Conservation (phyloP, 2,888 invertebrate species). For the Caenorhabditis virilis region DNA sequence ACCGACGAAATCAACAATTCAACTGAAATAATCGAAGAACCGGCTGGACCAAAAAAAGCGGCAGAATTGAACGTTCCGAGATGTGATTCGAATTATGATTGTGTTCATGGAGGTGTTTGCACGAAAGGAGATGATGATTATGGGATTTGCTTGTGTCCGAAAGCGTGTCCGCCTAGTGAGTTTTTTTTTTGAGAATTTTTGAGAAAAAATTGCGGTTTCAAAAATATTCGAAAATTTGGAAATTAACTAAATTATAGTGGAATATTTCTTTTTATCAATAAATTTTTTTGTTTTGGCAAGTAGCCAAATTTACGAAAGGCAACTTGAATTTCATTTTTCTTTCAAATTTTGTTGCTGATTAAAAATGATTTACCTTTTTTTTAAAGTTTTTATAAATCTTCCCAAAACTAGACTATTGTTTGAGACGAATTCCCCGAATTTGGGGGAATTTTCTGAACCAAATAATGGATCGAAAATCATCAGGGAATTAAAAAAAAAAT, state of each 20-base stretch:
- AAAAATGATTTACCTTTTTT: too few relatives aligned
- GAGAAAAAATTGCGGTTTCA: background rate
- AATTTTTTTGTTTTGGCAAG: background rate
- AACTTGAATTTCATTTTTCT: background rate
- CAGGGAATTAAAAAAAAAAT: too few relatives aligned
- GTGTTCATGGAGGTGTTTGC: constrained; percentile 62
- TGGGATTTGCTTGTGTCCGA: constrained; percentile 62
- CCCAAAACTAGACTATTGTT: too few relatives aligned
- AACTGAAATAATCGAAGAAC: background rate
- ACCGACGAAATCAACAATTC: too few relatives aligned
- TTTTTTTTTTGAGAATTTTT: constrained; percentile 7
- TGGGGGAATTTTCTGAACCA: too few relatives aligned
- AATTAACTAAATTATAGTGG: background rate
- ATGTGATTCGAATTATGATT: constrained; percentile 59
- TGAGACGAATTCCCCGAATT: too few relatives aligned
- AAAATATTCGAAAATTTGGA: background rate
- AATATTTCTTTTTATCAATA: background rate
- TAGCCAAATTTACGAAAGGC: background rate
- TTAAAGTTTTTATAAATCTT: too few relatives aligned
- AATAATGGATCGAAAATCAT: too few relatives aligned
- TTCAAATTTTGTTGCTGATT: too few relatives aligned
- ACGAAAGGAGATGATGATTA: constrained; percentile 51
- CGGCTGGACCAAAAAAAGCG: constrained; percentile 14
- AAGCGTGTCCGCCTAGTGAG: constrained; percentile 61
- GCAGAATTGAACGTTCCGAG: constrained; percentile 45